phyloP scores from a whole-genome alignment of 2,113 vertebrate species.

The Monarcha castaneiventris region DNA sequence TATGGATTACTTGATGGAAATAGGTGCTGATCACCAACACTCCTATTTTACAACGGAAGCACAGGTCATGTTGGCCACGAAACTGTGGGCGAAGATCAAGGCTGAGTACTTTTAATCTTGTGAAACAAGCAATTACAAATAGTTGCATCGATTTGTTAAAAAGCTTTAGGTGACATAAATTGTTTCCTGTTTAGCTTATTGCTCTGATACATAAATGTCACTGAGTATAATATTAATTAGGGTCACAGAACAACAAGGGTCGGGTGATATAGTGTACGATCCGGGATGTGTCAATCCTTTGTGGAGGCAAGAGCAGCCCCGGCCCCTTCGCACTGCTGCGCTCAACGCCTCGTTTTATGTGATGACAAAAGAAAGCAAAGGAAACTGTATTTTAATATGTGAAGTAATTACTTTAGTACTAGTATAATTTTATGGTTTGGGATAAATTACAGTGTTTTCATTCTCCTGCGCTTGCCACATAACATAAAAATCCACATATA shows the following conservation, averaged over 20 bases:
- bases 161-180: constrained; percentile 99
- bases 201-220: constrained; percentile 95
- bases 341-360: not conserved
- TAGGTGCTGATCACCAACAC: constrained; percentile 86
- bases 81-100: constrained; percentile 92
- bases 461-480: constrained; percentile 46
- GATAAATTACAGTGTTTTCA: constrained; percentile 49
- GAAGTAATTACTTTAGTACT: constrained; percentile 61
- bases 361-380: constrained; percentile 56
- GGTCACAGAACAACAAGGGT: constrained; percentile 84
- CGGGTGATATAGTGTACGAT: constrained; percentile 78
- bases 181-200: constrained; percentile 96
- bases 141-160: constrained; percentile 99
- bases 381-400: constrained; percentile 33
- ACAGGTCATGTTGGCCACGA: constrained; percentile 90
- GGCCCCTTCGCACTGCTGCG: not conserved
- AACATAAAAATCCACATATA: constrained; percentile 63
- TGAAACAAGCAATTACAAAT: constrained; percentile 99
- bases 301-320: constrained; percentile 18
- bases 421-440: constrained; percentile 48
- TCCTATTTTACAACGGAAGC: constrained; percentile 77
- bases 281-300: constrained; percentile 72
- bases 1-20: constrained; percentile 94
- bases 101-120: constrained; percentile 98
- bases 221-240: constrained; percentile 89